Base-by-base conservation (phyloP, 1,140 invertebrate species). In the Augochlora pura region DNA sequence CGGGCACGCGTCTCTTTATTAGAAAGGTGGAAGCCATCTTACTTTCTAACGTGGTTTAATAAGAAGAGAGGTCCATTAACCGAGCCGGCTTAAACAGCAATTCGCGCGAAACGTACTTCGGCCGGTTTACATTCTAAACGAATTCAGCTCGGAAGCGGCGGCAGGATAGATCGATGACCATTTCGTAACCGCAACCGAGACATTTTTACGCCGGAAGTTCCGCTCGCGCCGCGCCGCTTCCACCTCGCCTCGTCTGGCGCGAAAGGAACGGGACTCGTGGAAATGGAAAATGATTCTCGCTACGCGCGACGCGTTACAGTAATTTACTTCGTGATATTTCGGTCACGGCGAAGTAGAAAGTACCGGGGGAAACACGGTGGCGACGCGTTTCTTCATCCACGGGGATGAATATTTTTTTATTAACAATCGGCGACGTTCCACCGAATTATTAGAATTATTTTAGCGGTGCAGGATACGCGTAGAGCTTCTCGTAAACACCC, bases 1-100 rank as follows among this genome's bases (percentile, higher is more conserved):
- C 32, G 32, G 12, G 42, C 42, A 46, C 32, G 32, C 71, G 65
- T 81, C 69, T 81, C 69, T 72, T 81, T 76, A 81, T 77, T 80
- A 70, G 85, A 84, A 71, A 83, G 83, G 76, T 69, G 77, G 77
- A 86, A 85, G 85, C 76, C 63, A 66, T 80, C 70, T n/a, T 5
- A 60, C 83, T 86, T 86, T 86, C 84, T 79, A 82, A 60, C 57
- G 65, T 32, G 27, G 38, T 16, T 54, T 72, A 78, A 70, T 73
- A 49, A 52, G 62, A 75, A 16, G 12, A 16, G 12, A 69, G 60
- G 68, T 63, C 57, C 14, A 25, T 42, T 68, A 76, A 59, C 25
- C 54, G 39, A 39, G 25, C 32, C 49, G 74, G 49, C 52, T 32
- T 21, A 25, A 63, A 1, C 23, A 67, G 38, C 71, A 14, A 18